Evolutionary conservation across 2,113 vertebrate genomes (phyloP).

Genomic region (Anhinga rufa): DNA sequence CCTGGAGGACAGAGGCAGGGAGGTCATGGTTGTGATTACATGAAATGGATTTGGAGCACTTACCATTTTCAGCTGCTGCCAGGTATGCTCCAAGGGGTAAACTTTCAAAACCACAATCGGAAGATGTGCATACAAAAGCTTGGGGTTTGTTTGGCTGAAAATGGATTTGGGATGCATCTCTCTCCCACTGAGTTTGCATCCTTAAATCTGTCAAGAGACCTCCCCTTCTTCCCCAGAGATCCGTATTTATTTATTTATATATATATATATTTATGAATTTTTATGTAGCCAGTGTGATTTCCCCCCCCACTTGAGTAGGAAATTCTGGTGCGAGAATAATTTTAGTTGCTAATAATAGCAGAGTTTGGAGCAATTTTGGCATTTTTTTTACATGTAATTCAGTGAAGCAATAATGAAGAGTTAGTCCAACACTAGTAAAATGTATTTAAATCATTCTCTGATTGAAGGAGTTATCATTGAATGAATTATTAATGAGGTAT

Average conservation of each 20-base stretch:
- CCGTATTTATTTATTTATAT: background rate
- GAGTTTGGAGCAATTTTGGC: background rate
- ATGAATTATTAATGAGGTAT: conserved; percentile 28
- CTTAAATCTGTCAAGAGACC: background rate
- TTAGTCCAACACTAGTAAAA: background rate
- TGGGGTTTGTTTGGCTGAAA: background rate
- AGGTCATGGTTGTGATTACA: background rate
- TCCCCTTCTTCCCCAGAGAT: background rate
- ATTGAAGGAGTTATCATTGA: background rate
- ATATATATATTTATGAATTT: background rate
- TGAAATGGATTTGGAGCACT: conserved; percentile 16
- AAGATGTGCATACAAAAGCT: background rate
- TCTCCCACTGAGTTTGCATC: background rate
- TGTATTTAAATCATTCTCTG: background rate
- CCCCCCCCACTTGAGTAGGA: background rate
- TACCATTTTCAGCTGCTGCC: background rate
- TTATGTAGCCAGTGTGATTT: background rate
- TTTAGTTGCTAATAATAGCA: background rate
- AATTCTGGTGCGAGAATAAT: background rate
- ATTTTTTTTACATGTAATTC: background rate
- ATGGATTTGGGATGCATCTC: background rate
- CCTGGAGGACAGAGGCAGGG: background rate
- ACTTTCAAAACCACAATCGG: background rate
- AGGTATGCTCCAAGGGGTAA: background rate
- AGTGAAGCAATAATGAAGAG: background rate